Percentiles rank a stretch among this genome's conserved stretches.
Conservation (phyloP, 2,113 vertebrate genomes). For the Stegostoma tigrinum region DNA sequence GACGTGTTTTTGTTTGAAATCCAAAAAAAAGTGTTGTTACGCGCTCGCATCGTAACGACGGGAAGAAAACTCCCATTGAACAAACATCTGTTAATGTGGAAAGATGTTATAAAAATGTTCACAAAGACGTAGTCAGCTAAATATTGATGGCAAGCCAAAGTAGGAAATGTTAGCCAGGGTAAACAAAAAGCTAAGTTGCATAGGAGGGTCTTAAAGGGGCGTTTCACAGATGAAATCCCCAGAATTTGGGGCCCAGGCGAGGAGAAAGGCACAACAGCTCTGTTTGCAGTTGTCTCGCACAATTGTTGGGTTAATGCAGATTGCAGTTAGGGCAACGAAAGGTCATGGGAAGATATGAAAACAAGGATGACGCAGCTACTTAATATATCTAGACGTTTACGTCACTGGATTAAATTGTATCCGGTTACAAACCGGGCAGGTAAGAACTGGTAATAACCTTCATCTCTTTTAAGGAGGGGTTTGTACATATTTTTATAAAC, state of each 20-base stretch:
- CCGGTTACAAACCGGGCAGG: not conserved
- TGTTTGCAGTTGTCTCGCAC: not conserved
- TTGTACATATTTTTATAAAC: not conserved
- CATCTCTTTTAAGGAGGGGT: not conserved
- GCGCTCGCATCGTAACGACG: too few relatives aligned
- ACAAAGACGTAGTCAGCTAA: not conserved
- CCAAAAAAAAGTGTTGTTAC: not conserved
- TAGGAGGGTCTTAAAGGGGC: too few relatives aligned
- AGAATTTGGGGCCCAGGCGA: too few relatives aligned
- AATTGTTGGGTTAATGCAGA: not conserved
- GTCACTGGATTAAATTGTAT: not conserved
- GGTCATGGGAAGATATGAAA: not conserved
- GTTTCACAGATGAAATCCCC: too few relatives aligned
- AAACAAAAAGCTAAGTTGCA: too few relatives aligned
- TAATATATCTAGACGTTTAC: not conserved
- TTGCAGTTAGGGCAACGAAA: not conserved
- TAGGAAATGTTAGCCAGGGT: not conserved
- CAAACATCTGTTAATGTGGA: not conserved
- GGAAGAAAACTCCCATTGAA: not conserved
- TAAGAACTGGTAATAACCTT: not conserved
- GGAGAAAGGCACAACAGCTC: too few relatives aligned
- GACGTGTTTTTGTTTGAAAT: not conserved
- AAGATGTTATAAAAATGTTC: not conserved
- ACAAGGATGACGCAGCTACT: not conserved
- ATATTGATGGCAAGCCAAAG: not conserved